Base-by-base conservation (phyloP, 2,797 vertebrate genomes). In the Acanthopagrus latus region DNA sequence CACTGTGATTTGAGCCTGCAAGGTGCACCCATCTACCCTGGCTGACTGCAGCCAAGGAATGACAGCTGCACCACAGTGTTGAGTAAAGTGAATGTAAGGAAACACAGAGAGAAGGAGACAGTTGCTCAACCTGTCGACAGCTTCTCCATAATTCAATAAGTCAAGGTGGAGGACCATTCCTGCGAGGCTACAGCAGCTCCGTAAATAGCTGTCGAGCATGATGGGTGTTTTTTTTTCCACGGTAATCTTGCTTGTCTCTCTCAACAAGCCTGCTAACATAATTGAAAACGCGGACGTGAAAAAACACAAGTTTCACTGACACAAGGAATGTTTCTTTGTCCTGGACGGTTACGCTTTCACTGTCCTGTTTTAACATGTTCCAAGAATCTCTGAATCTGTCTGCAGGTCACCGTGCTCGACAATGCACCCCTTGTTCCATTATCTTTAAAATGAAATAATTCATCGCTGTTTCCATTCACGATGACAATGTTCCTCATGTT, bases 271-370 rank as follows among this genome's bases (percentile, higher is more conserved):
- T 54, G 78, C 91, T 51, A 91, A 88, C 80, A 83, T 93, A 93
- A 94, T 92, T 92, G 91, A 94, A 95, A 93, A 93, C 91, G 90
- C 55, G 73, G 78, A 85, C 85, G 71, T 88, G 87, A 90, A 92
- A 93, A 91, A 92, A 87, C 89, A 93, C 85, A 86, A 89, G 90
- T 90, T 92, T 85, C 84, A 88, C 80, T 93, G 90, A 94, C 91
- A 89, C 84, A 51, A 94, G 93, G 94, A 95, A 95, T 95, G 92
- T 89, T 59, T 86, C 90, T 92, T 92, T 93, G 92, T 93, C 90
- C 87, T 76, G 82, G 64, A 90, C 43, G 84, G 86, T 85, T 85
- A 60, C 55, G 54, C 83, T 82, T 81, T 87, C 76, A 71, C 89
- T 81, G 84, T 92, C 90, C 83, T 94, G 94, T 94, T 93, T 92